Base-by-base conservation (phyloP, 1,140 invertebrate genomes). In the Mizuhopecten yessoensis region DNA sequence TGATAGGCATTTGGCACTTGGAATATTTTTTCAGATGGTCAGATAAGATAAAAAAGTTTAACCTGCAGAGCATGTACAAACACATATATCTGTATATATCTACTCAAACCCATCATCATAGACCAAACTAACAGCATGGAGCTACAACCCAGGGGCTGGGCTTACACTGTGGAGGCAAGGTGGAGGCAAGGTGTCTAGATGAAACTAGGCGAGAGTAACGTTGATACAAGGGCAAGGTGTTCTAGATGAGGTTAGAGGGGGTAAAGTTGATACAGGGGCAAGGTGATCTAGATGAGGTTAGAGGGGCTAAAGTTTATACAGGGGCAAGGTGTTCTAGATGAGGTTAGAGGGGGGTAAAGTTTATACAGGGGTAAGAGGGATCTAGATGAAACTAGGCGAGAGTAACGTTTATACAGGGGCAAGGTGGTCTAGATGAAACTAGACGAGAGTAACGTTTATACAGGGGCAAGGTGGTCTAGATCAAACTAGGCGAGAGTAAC, bases 21-120 rank as follows among this genome's bases (percentile, higher is more conserved):
- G 11, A 5, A 75, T 75, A 75, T 75, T 75, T 75, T 75, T 75
- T 75, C 57, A 75, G 57, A 75, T 75, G 57, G 57, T 75, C 57
- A 75, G 57, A 29, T 75, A 75, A 29, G 57, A 75, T 75, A 75
- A 75, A 13, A 29, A 2, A 75, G 11, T 5, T 75, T 75, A 13
- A 75, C n/a, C 57, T 75, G n/a, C 57, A 75, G 57, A 29, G 57
- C 57, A 75, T 75, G 57, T 75, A 75, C 57, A 45, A 7, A 39
- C 36, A n/a, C 5, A 75, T 75, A 17, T 75, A 75, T 75, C n/a
- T 75, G 3, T 75, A 29, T 75, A 75, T 75, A 75, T 75, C 57
- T 75, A n/a, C 57, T 75, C 29, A 75, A n/a, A 75, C 57, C 57
- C 5, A 5, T 17, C 57, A 75, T 75, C 57, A 75, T 75, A 75